Conservation (phyloP, 2,888 invertebrate species). For the Acronicta aceris region DNA sequence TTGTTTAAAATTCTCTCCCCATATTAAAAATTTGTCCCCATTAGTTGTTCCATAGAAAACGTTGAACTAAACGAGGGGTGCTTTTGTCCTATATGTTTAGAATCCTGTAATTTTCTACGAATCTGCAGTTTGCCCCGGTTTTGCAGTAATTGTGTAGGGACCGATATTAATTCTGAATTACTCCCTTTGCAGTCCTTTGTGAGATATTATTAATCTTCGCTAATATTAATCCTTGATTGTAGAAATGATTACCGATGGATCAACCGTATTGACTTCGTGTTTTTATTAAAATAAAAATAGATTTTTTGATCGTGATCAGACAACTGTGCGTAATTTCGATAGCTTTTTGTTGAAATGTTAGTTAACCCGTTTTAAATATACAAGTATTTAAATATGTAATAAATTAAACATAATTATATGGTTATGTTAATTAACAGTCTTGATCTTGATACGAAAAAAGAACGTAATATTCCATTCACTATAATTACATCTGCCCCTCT, state of each 20-base stretch:
- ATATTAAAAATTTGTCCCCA: conserved; percentile 86
- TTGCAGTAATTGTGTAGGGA: conserved; percentile 77
- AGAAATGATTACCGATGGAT: conserved; percentile 51
- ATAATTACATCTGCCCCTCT: background rate
- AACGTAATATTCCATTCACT: too few relatives aligned
- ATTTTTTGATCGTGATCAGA: conserved; percentile 1
- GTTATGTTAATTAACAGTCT: too few relatives aligned
- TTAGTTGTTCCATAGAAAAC: conserved; percentile 72
- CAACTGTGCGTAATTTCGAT: conserved; percentile 20
- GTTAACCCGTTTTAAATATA: too few relatives aligned
- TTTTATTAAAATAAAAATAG: conserved; percentile 14
- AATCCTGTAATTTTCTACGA: conserved; percentile 86
- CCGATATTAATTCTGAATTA: conserved; percentile 80
- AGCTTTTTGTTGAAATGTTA: background rate
- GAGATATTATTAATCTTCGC: conserved; percentile 78
- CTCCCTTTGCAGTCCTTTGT: conserved; percentile 77
- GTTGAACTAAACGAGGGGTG: conserved; percentile 71
- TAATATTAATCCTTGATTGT: conserved; percentile 70
- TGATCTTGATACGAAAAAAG: too few relatives aligned
- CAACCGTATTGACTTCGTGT: conserved; percentile 41
- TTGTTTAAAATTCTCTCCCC: conserved; percentile 78
- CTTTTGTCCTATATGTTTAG: conserved; percentile 78
- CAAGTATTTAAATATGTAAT: too few relatives aligned
- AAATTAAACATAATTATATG: too few relatives aligned
- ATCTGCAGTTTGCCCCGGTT: conserved; percentile 81